Base-by-base conservation (phyloP, 2,797 vertebrate species). In the Platyrinchus mystaceus region DNA sequence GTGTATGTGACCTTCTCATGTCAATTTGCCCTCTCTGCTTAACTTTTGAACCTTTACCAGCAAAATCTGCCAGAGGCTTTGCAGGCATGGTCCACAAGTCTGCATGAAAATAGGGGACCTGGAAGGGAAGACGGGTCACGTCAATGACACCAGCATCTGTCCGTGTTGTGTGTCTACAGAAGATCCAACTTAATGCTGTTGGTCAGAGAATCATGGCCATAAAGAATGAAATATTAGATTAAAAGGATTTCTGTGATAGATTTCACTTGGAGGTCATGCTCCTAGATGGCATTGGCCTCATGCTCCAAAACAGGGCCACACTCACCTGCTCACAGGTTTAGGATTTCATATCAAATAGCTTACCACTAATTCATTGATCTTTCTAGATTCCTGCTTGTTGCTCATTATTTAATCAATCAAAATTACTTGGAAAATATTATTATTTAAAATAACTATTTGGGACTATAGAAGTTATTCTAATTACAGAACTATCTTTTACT, bases 281-380 rank as follows among this genome's bases (percentile, higher is more conserved):
- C 4, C 30, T 63, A 18, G 55, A 87, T 89, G 39, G 10, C 0
- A 0, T 30, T 92, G 43, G 16, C 32, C 36, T 84, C 14, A 9
- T 0, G 0, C n/a, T 60, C 12, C 17, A 20, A 32, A 82, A 39
- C 18, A 50, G 30, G 28, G 8, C 26, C 32, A 27, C 16, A 1
- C 15, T 39, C 17, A 46, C 22, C 50, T 32, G 34, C 71, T 68
- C 12, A 24, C 50, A 50, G 50, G 16, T 14, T 81, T 19, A 20
- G 62, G 41, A 32, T 18, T 79, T 13, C 49, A 6, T 46, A 55
- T 66, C n/a, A 71, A 77, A 43, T 34, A 14, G 36, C 83, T 85
- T 46, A 32, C 27, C 63, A 44, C 26, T 52, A 14, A 56, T 84
- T 76, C 9, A 70, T 5, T 77, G 41, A 49, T 53, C 68, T 56